Evolutionary conservation across 2,113 vertebrate genomes (phyloP).

Genomic region (Willisornis vidua): DNA sequence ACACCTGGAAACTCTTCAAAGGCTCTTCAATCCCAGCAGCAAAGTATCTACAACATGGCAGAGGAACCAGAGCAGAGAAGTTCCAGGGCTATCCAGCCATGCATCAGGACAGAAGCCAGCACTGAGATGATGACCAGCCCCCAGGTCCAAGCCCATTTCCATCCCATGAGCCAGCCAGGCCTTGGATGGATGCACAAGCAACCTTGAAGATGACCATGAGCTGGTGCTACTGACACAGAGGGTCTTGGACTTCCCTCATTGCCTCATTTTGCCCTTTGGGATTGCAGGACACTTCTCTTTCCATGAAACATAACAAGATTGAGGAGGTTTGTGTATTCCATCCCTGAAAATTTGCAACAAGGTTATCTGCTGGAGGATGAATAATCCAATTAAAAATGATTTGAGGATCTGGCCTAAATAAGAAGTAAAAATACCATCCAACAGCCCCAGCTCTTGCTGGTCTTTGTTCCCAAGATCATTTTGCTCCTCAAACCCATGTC

Average conservation of each 20-base stretch:
- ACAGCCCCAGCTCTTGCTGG: background rate
- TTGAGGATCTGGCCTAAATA: background rate
- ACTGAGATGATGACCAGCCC: background rate
- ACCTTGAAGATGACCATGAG: background rate
- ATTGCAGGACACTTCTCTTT: constrained; percentile 47
- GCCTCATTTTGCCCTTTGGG: background rate
- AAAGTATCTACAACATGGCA: background rate
- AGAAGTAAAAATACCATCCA: background rate
- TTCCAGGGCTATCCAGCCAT: background rate
- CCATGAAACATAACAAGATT: background rate
- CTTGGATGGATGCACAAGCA: background rate
- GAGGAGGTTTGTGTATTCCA: background rate
- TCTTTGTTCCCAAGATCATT: rapidly evolving
- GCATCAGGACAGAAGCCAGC: background rate
- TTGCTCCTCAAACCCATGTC: rapidly evolving
- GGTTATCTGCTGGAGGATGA: background rate
- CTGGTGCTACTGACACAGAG: rapidly evolving
- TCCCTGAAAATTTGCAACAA: background rate
- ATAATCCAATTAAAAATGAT: background rate
- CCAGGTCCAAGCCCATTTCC: background rate
- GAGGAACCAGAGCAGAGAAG: background rate
- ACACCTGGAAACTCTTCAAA: background rate
- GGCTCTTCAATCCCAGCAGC: background rate
- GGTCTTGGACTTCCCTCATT: background rate
- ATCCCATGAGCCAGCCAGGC: background rate